Evolutionary conservation across 2,797 vertebrate species (phyloP).

Genomic region (Typhlichthys subterraneus): DNA sequence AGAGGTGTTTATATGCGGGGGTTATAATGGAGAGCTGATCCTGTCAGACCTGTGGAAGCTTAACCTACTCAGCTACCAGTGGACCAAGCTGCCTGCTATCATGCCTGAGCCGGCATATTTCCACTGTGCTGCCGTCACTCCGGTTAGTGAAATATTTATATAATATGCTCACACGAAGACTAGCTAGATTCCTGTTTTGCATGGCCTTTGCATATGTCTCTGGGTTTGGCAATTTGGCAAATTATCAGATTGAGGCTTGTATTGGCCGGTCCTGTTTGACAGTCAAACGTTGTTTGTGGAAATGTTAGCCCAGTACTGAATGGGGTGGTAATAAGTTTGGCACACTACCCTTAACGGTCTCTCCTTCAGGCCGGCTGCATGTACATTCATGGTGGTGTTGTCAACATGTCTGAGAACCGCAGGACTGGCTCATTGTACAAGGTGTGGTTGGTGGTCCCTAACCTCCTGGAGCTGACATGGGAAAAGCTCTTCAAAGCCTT

Average conservation of each 20-base stretch:
- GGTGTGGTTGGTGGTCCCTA: conserved; percentile 97
- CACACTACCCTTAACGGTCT: background rate
- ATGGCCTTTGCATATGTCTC: background rate
- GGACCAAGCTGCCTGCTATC: conserved; percentile 88
- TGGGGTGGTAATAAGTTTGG: too few relatives aligned
- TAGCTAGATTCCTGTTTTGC: background rate
- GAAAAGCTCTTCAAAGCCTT: conserved; percentile 89
- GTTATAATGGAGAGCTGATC: conserved; percentile 94
- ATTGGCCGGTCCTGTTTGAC: too few relatives aligned
- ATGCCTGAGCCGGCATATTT: conserved; percentile 98
- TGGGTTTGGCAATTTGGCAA: too few relatives aligned
- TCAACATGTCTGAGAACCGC: conserved; percentile 94
- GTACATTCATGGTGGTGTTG: conserved; percentile 96
- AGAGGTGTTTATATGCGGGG: conserved; percentile 96
- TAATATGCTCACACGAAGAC: background rate
- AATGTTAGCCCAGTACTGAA: too few relatives aligned
- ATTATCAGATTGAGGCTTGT: too few relatives aligned
- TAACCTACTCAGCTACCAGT: conserved; percentile 89
- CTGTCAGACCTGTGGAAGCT: conserved; percentile 95
- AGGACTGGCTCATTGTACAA: conserved; percentile 95
- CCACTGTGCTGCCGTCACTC: conserved; percentile 96
- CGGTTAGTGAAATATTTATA: conserved; percentile 79
- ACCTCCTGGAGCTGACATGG: conserved; percentile 96
- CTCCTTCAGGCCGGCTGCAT: conserved; percentile 91
- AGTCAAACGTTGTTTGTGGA: too few relatives aligned